These are phyloP conservation scores for Eilema depressum DNA, from an alignment of 2,888 invertebrate genomes.

Conservation along the genomic window DNA sequence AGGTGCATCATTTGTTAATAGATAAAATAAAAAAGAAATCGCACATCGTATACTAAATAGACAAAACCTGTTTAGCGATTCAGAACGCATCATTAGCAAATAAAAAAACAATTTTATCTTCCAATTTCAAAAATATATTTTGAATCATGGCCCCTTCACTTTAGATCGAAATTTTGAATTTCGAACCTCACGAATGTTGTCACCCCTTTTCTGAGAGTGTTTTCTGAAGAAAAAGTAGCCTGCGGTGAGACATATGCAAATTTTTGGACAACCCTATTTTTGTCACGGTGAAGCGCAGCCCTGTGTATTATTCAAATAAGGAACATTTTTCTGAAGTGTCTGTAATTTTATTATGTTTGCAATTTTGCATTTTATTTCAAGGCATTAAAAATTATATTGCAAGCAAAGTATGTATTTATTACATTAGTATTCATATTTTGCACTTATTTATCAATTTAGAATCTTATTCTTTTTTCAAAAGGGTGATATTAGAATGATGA, in stretches of 20 bases:
- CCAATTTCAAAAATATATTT: constrained; percentile 9
- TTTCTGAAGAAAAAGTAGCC: constrained; percentile 63
- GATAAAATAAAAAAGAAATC: constrained; percentile 60
- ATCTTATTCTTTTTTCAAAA: neutral
- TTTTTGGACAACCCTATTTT: constrained; percentile 60
- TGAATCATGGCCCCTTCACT: constrained; percentile 34
- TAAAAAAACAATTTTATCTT: constrained; percentile 31
- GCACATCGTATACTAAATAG: constrained; percentile 76
- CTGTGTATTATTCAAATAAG: constrained; percentile 27
- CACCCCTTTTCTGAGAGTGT: constrained; percentile 51
- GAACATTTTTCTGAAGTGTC: constrained; percentile 34
- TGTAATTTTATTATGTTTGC: constrained; percentile 13
- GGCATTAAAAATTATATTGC: constrained; percentile 20
- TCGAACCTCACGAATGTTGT: constrained; percentile 36
- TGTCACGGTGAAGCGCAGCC: constrained; percentile 25
- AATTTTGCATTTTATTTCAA: constrained; percentile 31
- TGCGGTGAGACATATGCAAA: constrained; percentile 75
- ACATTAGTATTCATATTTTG: neutral
- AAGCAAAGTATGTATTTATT: neutral
- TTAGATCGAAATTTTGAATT: constrained; percentile 38
- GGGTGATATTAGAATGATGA: constrained; percentile 18
- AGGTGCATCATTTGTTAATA: constrained; percentile 69
- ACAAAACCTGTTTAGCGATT: constrained; percentile 84
- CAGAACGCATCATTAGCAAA: constrained; percentile 76
- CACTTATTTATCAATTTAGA: neutral